Evolutionary conservation across 1,140 invertebrate genomes (phyloP), one percentile per base, ranked within the genome.

Genomic region (Micrasema longulum): DNA sequence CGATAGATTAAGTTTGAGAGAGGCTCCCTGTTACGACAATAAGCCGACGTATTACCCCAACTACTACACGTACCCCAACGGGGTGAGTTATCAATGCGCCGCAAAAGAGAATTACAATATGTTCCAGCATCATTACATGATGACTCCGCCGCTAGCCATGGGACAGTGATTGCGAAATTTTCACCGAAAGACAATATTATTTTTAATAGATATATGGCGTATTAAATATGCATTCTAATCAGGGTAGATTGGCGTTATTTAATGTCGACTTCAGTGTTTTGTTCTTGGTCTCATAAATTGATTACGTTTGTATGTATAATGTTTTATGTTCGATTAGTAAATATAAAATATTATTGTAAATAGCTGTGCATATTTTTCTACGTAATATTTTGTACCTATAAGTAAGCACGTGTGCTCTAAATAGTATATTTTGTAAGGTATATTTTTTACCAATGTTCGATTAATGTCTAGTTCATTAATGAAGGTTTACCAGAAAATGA

Each of bases 91-190:
- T 50, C 83, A 84, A 76, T 84, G 84, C 60, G 82, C 82, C 1
- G 73, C 79, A 2, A 85, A 85, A 65, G 83, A 85, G 62, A 85
- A 83, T 63, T 85, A 85, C 70, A 75, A 81, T 5, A 76, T 85
- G 71, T 85, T 84, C 66, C 83, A 85, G 75, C 83, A 83, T 75
- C 84, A 85, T 77, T 85, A 85, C 48, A 63, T 71, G 62, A 78
- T 84, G 66, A 83, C 82, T 75, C 81, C 82, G 14, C 81, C 83
- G 1, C 77, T 85, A 16, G 83, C 83, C 10, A 79, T 85, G 47
- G 83, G 84, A 77, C 82, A 84, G 75, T 84, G 70, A 76, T 35
- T 48, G 35, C 10, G 23, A 53, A 31, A 31, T 31, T 7, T 31
- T 31, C 20, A 9, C 1, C 1, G 6, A 52, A 22, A 52, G 20